Evolutionary conservation across 2,888 invertebrate genomes (phyloP).

Genomic region (Unio pictorum): DNA sequence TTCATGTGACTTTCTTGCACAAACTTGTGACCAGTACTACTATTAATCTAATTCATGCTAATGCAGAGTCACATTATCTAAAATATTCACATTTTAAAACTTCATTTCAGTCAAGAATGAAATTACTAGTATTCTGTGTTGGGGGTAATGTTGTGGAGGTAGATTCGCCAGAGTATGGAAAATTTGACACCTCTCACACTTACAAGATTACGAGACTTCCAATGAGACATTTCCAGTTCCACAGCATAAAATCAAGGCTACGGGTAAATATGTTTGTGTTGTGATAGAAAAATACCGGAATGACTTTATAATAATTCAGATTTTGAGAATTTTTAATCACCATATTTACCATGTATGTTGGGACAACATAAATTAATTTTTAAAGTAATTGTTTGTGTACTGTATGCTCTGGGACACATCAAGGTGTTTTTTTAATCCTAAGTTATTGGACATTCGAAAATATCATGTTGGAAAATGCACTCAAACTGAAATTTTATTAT

Average conservation of each 20-base stretch:
- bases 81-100: neutral
- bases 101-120: conserved; percentile 53
- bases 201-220: conserved; percentile 63
- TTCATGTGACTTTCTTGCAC: no score
- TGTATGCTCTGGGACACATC: no score
- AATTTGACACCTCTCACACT: conserved; percentile 67
- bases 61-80: neutral
- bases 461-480: no score
- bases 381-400: no score
- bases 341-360: no score
- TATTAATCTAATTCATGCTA: no score
- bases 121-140: conserved; percentile 66
- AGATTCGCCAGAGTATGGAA: conserved; percentile 63
- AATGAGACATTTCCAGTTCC: conserved; percentile 59
- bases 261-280: conserved; percentile 49
- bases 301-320: neutral
- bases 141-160: conserved; percentile 66
- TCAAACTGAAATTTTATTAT: no score
- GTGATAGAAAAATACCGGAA: neutral
- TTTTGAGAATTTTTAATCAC: no score
- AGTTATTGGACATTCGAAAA: no score
- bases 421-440: no score
- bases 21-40: no score
- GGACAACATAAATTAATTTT: no score
- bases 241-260: conserved; percentile 68